phyloP scores from a whole-genome alignment of 2,113 vertebrate genomes.

The Peromyscus californicus region DNA sequence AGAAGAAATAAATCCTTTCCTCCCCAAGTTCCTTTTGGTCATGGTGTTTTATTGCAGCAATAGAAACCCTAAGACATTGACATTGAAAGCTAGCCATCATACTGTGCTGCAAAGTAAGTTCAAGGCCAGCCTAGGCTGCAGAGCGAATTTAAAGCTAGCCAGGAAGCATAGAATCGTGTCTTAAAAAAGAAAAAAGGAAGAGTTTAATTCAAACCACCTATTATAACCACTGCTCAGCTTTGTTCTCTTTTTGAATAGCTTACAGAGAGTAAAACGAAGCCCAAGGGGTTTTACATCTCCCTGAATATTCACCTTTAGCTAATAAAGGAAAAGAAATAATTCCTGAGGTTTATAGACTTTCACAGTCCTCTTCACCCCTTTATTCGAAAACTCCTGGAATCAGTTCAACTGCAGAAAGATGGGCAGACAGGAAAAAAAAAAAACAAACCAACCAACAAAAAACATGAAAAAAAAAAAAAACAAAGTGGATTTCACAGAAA shows the following conservation, averaged over 20 bases:
- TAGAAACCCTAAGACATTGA: background rate
- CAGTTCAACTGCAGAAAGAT: constrained; percentile 58
- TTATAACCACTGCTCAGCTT: background rate
- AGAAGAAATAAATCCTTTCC: background rate
- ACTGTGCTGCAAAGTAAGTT: background rate
- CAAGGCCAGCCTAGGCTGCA: background rate
- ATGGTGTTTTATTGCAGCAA: background rate
- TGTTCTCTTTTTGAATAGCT: background rate
- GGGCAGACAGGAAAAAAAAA: background rate
- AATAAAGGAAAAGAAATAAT: constrained; percentile 37
- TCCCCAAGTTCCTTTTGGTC: background rate
- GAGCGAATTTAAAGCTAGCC: background rate
- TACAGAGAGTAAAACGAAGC: constrained; percentile 36
- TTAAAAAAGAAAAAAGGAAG: background rate
- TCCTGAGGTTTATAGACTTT: constrained; percentile 29
- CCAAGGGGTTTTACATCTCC: background rate
- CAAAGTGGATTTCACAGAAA: constrained; percentile 77
- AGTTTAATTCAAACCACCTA: constrained; percentile 20
- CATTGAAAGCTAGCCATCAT: background rate
- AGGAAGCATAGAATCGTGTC: background rate
- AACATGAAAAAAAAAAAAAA: background rate
- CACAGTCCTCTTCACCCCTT: background rate
- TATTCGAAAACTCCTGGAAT: constrained; percentile 55
- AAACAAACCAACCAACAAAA: too few relatives aligned
- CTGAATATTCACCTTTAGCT: constrained; percentile 52